Conservation (phyloP, 2,113 vertebrate species). For the Mormoops blainvillei region DNA sequence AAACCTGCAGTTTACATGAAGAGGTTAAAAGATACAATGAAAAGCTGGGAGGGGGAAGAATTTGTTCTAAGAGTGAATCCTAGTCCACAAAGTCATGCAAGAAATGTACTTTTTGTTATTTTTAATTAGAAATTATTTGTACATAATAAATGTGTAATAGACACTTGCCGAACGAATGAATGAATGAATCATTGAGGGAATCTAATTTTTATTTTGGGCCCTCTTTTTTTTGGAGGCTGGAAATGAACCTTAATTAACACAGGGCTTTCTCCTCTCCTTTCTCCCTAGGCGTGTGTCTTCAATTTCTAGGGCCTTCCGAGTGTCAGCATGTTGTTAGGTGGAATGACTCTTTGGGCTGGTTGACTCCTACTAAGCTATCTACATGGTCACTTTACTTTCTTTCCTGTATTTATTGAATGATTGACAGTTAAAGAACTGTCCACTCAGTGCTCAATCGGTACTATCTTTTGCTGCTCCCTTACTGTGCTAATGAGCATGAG, state of each 20-base stretch:
- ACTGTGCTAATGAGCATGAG: not conserved
- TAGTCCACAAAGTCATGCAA: not conserved
- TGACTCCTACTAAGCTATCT: not conserved
- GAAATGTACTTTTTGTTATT: not conserved
- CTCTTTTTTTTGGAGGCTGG: not conserved
- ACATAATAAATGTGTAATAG: not conserved
- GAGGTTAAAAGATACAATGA: constrained; percentile 1
- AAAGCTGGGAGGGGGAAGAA: not conserved
- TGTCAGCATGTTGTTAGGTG: not conserved
- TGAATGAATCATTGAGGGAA: not conserved
- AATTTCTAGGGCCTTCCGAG: not conserved
- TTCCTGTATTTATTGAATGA: not conserved
- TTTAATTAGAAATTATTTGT: constrained; percentile 1
- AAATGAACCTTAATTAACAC: not conserved
- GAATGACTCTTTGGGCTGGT: not conserved
- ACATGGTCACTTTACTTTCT: not conserved
- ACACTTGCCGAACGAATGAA: not conserved
- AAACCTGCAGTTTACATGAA: constrained; percentile 1
- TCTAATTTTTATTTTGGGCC: not conserved
- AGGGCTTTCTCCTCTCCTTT: not conserved
- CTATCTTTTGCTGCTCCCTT: not conserved
- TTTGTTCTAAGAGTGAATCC: not conserved
- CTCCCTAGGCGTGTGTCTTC: not conserved
- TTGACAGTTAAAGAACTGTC: not conserved
- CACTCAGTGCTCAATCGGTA: not conserved